Percentiles rank a stretch among this genome's conserved stretches.
Conservation (phyloP, 2,888 invertebrate genomes). For the Drosophila gaucha region DNA sequence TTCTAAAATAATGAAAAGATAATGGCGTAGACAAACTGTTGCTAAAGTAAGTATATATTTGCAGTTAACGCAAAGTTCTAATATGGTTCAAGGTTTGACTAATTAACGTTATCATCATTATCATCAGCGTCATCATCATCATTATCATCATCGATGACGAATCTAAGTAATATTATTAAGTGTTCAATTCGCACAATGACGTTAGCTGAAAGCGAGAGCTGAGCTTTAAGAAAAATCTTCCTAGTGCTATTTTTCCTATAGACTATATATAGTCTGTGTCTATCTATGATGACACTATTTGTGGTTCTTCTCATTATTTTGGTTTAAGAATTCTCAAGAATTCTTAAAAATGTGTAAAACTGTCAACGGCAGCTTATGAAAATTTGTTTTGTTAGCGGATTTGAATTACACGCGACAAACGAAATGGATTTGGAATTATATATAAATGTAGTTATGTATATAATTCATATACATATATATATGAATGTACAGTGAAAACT, state of each 20-base stretch:
- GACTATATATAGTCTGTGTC: not conserved
- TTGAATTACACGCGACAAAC: conserved; percentile 16
- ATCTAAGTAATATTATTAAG: conserved; percentile 13
- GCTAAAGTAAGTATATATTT: conserved; percentile 3
- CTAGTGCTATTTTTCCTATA: not conserved
- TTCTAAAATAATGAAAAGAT: conserved; percentile 8
- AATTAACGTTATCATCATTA: conserved; percentile 37
- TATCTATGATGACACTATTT: not conserved
- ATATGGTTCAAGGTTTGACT: conserved; percentile 52
- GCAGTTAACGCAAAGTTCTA: conserved; percentile 18
- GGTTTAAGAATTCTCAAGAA: not conserved
- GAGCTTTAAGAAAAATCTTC: not conserved
- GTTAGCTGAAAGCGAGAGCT: conserved; percentile 12
- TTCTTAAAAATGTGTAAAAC: conserved; percentile 15
- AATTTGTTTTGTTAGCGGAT: conserved; percentile 17
- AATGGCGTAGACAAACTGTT: conserved; percentile 23
- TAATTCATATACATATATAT: not conserved
- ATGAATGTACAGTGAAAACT: not conserved
- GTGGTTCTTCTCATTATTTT: conserved; percentile 5
- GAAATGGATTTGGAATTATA: conserved; percentile 1
- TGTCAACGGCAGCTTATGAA: conserved; percentile 4
- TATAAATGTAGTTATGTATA: not conserved
- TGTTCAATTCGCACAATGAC: conserved; percentile 30
- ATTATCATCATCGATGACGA: conserved; percentile 48
- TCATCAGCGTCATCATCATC: conserved; percentile 12